These are phyloP conservation scores for Sturnus vulgaris DNA, from an alignment of 2,113 vertebrate species.

Conservation along the genomic window DNA sequence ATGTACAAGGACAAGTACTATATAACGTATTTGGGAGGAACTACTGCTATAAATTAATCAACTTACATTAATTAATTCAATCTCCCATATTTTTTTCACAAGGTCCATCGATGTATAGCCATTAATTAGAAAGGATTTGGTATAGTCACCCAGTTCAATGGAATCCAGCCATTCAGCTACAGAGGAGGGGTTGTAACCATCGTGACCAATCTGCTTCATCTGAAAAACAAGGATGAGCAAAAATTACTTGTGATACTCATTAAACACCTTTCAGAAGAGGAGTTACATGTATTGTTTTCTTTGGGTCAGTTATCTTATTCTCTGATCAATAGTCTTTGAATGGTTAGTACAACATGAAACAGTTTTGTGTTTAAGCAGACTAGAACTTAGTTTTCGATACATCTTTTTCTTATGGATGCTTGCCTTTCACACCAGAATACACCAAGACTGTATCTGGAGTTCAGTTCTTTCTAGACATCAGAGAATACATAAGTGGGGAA, in stretches of 20 bases:
- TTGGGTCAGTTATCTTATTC: not conserved
- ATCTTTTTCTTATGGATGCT: not conserved
- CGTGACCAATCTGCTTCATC: slow-evolving; percentile 90
- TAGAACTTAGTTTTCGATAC: not conserved
- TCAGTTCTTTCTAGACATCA: not conserved
- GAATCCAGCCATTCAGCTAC: slow-evolving; percentile 98
- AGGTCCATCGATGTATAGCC: slow-evolving; percentile 98
- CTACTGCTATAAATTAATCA: slow-evolving; percentile 17
- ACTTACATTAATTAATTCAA: slow-evolving; percentile 98
- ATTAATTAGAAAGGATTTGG: slow-evolving; percentile 95
- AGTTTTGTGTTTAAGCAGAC: not conserved
- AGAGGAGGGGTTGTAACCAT: slow-evolving; percentile 92
- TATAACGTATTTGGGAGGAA: not conserved
- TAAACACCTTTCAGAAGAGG: not conserved
- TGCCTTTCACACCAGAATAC: not conserved
- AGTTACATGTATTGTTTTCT: not conserved
- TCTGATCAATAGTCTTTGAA: not conserved
- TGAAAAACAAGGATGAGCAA: slow-evolving; percentile 63
- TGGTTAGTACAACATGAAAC: not conserved
- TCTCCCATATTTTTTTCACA: slow-evolving; percentile 99
- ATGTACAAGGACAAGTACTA: not conserved
- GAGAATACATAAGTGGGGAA: not conserved
- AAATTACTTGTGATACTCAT: not conserved
- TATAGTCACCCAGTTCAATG: slow-evolving; percentile 95
- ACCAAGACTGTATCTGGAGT: not conserved